Evolutionary conservation across 30 jellyfish, hydroid and myxozoan genomes (phyloP), one percentile per base, ranked within the genome.

Genomic region (Aurelia aurita): DNA sequence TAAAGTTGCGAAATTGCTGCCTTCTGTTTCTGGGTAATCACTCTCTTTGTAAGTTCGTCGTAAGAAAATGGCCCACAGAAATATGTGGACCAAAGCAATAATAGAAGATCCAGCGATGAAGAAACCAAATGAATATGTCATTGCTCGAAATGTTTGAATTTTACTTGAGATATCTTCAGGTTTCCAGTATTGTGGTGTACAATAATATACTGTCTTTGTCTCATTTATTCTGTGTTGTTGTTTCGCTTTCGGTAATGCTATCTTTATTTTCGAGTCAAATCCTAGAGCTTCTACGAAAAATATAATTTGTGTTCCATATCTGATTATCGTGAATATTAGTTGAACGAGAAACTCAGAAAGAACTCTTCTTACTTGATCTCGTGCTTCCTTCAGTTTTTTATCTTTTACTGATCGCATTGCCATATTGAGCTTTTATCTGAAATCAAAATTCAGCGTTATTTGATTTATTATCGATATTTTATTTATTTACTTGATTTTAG

Each of bases 341-440:
- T 49, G 77, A 55, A 83, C 23, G 60, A 83, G 39, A 26, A 83
- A 83, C 27, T 83, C 93, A 4, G 57, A 20, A 20, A 72, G 16
- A 45, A 83, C 29, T 72, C 60, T 72, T 45, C 65, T 69, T 8
- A 54, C 26, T 57, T 74, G 53, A 45, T 69, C 57, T 23, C 35
- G 71, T 22, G 70, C 93, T 70, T 83, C 87, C 34, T 70, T 49
- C 0, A 28, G 45, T 53, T 39, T 54, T 31, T 83, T 83, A 16
- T 83, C 93, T 72, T 83, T 83, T 44, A 83, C 93, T 10, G 80
- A 28, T 15, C 93, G 77, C 6, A 69, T 43, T 25, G 77, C 81
- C 86, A 83, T 83, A 19, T 51, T 0, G 16, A 39, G 1, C 15
- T 39, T 39, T 0, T 4, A 39, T 39, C 51, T 39, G 51, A 39